Percentiles rank a stretch among this genome's conserved stretches.
phyloP scores from a whole-genome alignment of 92 coral and sea anemone genomes.

The Zoanthus gigantus region DNA sequence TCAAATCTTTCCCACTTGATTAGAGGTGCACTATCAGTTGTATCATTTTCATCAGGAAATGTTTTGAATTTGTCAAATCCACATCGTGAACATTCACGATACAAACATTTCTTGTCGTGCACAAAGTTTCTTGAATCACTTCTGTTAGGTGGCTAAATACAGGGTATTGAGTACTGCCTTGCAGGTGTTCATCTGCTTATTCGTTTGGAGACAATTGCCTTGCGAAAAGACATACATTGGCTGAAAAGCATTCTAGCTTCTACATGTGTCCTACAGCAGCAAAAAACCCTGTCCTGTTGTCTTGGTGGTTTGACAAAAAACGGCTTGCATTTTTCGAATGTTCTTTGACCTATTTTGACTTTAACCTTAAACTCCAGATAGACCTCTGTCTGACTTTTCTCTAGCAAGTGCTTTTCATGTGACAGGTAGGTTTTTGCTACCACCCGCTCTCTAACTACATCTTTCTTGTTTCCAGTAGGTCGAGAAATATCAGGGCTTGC shows the following conservation, averaged over 20 bases:
- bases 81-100: constrained; percentile 11
- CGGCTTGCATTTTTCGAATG: constrained; percentile 64
- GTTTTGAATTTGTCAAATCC: constrained; percentile 7
- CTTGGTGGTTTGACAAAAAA: constrained; percentile 3
- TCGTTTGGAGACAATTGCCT: not conserved
- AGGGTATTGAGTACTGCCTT: not conserved
- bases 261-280: constrained; percentile 59
- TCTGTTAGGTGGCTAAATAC: constrained; percentile 8
- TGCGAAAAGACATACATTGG: constrained; percentile 45
- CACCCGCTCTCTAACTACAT: constrained; percentile 43
- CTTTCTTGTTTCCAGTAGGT: constrained; percentile 11
- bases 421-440: not conserved
- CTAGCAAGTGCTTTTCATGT: no score
- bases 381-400: no score
- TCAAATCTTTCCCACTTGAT: constrained; percentile 66
- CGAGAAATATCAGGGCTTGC: constrained; percentile 47
- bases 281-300: constrained; percentile 29
- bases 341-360: not conserved
- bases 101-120: not conserved
- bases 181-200: not conserved
- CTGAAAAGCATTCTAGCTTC: constrained; percentile 57
- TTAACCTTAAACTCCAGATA: constrained; percentile 27
- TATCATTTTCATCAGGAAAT: constrained; percentile 9
- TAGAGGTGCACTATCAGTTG: constrained; percentile 32
- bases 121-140: not conserved